phyloP scores from a whole-genome alignment of 1,140 invertebrate species.

The Phortica variegata region DNA sequence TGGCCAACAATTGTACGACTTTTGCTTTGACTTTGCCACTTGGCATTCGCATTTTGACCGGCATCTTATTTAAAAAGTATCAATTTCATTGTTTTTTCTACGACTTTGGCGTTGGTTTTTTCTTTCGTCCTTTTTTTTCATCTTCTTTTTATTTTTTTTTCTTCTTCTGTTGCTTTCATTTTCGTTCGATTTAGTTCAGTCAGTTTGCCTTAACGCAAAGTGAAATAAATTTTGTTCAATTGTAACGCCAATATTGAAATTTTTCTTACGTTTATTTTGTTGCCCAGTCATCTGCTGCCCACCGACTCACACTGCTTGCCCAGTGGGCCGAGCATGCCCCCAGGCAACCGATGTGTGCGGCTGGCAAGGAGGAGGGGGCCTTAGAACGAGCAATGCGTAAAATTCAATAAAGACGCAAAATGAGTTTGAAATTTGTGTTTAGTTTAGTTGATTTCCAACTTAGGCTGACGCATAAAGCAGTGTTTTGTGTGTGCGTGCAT shows the following conservation, averaged over 20 bases:
- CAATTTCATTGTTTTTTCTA: conserved; percentile 52
- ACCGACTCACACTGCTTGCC: too few species aligned
- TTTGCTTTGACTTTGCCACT: conserved; percentile 28
- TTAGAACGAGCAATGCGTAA: too few species aligned
- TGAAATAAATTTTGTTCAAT: conserved; percentile 51
- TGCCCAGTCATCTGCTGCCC: conserved; percentile 11
- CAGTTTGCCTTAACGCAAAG: conserved; percentile 37
- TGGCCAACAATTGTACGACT: too few species aligned
- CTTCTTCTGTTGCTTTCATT: neutral
- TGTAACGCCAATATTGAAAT: conserved; percentile 47
- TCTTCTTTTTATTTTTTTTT: neutral
- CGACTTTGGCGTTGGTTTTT: conserved; percentile 25
- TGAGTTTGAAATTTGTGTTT: too few species aligned
- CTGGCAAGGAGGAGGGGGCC: neutral
- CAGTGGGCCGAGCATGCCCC: too few species aligned
- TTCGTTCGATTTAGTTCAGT: conserved; percentile 4
- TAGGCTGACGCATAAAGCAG: too few species aligned
- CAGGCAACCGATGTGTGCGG: too few species aligned
- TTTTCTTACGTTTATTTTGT: neutral
- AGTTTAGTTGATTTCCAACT: too few species aligned
- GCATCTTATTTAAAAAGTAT: conserved; percentile 45
- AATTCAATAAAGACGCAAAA: too few species aligned
- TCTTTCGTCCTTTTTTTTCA: conserved; percentile 8
- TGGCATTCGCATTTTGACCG: conserved; percentile 29
- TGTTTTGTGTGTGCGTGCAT: too few species aligned